Evolutionary conservation across 2,797 vertebrate species (phyloP).

Genomic region (Masticophis lateralis): DNA sequence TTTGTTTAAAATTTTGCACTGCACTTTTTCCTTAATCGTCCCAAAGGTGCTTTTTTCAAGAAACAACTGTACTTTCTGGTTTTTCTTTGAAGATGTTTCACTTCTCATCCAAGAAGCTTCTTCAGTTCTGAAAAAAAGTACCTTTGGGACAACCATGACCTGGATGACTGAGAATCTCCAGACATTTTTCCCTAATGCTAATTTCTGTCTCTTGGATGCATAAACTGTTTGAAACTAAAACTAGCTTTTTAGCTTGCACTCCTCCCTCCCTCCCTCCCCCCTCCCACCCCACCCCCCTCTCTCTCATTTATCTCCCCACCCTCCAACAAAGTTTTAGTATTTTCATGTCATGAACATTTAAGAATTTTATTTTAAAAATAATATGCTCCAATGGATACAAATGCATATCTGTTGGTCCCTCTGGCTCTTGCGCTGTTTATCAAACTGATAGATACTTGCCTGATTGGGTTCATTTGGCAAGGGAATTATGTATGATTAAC

Average conservation of each 20-base stretch:
- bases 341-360: not conserved
- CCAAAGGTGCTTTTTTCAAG: too few relatives aligned
- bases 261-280: not conserved
- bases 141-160: too few relatives aligned
- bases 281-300: not conserved
- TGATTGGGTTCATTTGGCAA: not conserved
- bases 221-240: not conserved
- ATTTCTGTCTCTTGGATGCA: not conserved
- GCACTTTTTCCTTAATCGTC: not conserved
- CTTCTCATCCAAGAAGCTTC: too few relatives aligned
- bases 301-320: not conserved
- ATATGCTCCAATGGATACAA: not conserved
- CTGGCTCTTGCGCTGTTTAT: not conserved
- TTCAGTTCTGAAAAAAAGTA: too few relatives aligned
- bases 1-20: not conserved
- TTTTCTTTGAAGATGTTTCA: too few relatives aligned
- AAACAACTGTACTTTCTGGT: too few relatives aligned
- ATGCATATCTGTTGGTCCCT: not conserved
- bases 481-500: not conserved
- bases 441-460: not conserved
- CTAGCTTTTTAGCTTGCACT: not conserved
- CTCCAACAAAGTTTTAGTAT: not conserved
- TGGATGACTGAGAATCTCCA: too few relatives aligned
- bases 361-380: not conserved
- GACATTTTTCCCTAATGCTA: not conserved